These are phyloP conservation scores for Aproaerema taeniolella DNA, from an alignment of 2,888 invertebrate species.

Conservation along the genomic window DNA sequence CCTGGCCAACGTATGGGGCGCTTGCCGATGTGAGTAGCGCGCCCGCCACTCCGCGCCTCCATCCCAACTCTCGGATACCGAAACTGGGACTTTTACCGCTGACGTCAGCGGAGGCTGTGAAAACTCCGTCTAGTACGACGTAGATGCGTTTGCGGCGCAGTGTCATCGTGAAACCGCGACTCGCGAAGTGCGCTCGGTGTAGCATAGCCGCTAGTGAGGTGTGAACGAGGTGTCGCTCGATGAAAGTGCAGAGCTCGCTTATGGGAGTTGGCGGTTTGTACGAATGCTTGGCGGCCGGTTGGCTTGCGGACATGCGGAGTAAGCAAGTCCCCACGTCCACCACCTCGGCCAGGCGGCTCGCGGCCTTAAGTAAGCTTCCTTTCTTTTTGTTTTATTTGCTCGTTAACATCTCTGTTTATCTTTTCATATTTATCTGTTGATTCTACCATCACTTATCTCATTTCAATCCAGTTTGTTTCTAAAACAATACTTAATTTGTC, in stretches of 20 bases:
- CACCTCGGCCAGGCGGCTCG: constrained; percentile 74
- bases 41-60: constrained; percentile 28
- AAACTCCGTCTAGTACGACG: constrained; percentile 46
- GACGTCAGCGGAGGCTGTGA: constrained; percentile 55
- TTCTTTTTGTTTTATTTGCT: constrained; percentile 70
- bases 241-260: constrained; percentile 72
- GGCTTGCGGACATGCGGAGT: constrained; percentile 74
- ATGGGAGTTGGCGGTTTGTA: constrained; percentile 74
- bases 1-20: constrained; percentile 86
- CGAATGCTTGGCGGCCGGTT: constrained; percentile 70
- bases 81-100: constrained; percentile 45
- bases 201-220: constrained; percentile 41
- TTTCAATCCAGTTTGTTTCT: constrained; percentile 9
- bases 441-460: constrained; percentile 23
- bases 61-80: constrained; percentile 12
- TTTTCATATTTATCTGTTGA: constrained; percentile 26
- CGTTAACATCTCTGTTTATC: constrained; percentile 34
- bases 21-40: constrained; percentile 84
- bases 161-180: constrained; percentile 19
- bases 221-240: constrained; percentile 59
- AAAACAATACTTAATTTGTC: no score
- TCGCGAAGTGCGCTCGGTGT: constrained; percentile 41
- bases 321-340: constrained; percentile 74
- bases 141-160: constrained; percentile 38
- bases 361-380: constrained; percentile 75